phyloP scores from a whole-genome alignment of 2,888 invertebrate species.

The Oeneis ivallda region DNA sequence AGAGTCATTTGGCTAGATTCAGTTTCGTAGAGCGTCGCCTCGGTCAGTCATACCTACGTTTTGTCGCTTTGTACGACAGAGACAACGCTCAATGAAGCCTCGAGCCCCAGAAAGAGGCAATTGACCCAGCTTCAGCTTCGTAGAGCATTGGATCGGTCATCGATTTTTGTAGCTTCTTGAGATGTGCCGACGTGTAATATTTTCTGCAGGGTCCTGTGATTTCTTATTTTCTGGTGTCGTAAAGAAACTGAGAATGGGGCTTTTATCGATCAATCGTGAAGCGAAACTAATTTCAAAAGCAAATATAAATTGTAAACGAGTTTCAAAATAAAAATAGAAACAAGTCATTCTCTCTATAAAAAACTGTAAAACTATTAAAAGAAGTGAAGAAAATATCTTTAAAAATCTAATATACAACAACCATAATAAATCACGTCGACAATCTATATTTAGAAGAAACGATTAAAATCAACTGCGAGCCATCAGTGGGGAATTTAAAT shows the following conservation, averaged over 20 bases:
- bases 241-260: not conserved
- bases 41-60: too few relatives aligned
- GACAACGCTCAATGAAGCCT: too few relatives aligned
- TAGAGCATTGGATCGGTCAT: too few relatives aligned
- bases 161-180: too few relatives aligned
- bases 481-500: conserved; percentile 71
- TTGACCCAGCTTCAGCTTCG: too few relatives aligned
- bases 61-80: too few relatives aligned
- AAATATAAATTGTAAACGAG: not conserved
- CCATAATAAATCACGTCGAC: conserved; percentile 61
- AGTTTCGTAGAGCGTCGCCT: too few relatives aligned
- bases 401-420: conserved; percentile 43
- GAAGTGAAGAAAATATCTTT: conserved; percentile 34
- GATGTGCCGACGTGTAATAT: too few relatives aligned
- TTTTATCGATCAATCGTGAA: not conserved
- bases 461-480: conserved; percentile 53
- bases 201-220: not conserved
- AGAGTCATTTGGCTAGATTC: too few relatives aligned
- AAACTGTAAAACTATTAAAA: conserved; percentile 26
- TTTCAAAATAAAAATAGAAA: not conserved
- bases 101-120: too few relatives aligned
- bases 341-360: conserved; percentile 1
- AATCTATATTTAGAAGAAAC: conserved; percentile 45
- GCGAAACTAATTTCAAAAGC: conserved; percentile 1
- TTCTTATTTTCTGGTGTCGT: not conserved